phyloP scores from a whole-genome alignment of 2,797 vertebrate species.

The Sebastiscus albofasciatus region DNA sequence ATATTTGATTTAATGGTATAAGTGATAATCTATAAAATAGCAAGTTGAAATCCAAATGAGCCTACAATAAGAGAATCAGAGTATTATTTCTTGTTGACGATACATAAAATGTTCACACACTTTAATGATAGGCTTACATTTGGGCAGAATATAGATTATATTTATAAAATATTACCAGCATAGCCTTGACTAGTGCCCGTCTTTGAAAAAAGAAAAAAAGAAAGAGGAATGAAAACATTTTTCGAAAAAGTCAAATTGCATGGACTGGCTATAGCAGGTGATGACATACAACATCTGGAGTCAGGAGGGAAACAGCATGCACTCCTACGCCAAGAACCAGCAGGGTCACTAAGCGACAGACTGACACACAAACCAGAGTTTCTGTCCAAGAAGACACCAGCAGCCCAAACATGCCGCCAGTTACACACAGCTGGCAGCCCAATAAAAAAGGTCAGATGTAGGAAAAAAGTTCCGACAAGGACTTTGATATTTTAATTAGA shows the following conservation, averaged over 20 bases:
- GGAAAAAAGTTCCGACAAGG: background rate
- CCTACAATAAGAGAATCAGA: background rate
- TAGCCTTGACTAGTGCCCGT: background rate
- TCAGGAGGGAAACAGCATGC: constrained; percentile 57
- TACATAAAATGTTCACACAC: background rate
- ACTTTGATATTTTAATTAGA: background rate
- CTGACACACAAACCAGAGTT: constrained; percentile 28
- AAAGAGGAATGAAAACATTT: constrained; percentile 18
- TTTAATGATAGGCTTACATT: background rate
- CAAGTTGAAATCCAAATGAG: background rate
- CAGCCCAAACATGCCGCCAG: background rate
- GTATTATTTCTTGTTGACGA: background rate
- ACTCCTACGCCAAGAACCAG: constrained; percentile 44
- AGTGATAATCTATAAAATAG: background rate
- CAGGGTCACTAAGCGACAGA: constrained; percentile 27
- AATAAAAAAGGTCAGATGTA: constrained; percentile 22
- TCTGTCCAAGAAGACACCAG: constrained; percentile 6
- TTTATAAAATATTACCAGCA: background rate
- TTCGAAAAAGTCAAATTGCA: constrained; percentile 15
- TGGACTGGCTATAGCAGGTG: constrained; percentile 9
- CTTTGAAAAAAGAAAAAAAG: background rate
- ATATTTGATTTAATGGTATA: background rate
- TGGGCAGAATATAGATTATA: background rate
- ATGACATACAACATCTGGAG: constrained; percentile 69
- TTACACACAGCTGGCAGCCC: constrained; percentile 7